These are phyloP conservation scores for Calypte anna DNA, from an alignment of 2,113 vertebrate genomes.

Conservation along the genomic window DNA sequence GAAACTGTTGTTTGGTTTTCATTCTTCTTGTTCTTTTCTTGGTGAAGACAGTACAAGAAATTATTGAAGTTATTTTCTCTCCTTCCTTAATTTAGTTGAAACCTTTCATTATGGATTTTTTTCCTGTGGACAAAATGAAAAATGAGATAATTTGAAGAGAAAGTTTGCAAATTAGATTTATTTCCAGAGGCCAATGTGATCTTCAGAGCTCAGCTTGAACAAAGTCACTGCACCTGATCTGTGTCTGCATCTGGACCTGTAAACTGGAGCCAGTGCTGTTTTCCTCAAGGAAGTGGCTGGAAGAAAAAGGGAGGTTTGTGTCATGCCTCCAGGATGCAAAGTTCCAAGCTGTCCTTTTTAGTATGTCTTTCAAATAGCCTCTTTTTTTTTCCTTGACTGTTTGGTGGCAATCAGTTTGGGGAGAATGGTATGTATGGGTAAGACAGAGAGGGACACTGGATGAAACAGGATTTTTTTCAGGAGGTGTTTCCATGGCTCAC, in stretches of 20 bases:
- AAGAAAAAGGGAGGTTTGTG: background rate
- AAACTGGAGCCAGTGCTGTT: background rate
- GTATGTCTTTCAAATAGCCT: background rate
- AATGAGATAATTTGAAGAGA: background rate
- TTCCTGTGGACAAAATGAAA: background rate
- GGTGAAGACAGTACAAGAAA: background rate
- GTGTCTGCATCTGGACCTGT: background rate
- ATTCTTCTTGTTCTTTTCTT: background rate
- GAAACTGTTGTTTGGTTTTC: background rate
- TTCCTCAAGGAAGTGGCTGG: background rate
- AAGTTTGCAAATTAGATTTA: conserved; percentile 1
- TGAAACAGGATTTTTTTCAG: background rate
- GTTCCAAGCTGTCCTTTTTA: background rate
- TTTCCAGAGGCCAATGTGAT: background rate
- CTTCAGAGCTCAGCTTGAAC: background rate
- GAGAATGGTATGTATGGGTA: background rate
- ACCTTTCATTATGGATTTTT: background rate
- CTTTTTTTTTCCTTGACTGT: accelerated
- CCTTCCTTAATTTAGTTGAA: background rate
- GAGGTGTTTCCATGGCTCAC: background rate
- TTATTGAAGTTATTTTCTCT: background rate
- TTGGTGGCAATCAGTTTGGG: accelerated
- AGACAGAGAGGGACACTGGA: background rate
- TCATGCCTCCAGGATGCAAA: background rate
- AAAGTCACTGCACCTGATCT: background rate